phyloP scores from a whole-genome alignment of 2,113 vertebrate genomes.

The Agapornis roseicollis region DNA sequence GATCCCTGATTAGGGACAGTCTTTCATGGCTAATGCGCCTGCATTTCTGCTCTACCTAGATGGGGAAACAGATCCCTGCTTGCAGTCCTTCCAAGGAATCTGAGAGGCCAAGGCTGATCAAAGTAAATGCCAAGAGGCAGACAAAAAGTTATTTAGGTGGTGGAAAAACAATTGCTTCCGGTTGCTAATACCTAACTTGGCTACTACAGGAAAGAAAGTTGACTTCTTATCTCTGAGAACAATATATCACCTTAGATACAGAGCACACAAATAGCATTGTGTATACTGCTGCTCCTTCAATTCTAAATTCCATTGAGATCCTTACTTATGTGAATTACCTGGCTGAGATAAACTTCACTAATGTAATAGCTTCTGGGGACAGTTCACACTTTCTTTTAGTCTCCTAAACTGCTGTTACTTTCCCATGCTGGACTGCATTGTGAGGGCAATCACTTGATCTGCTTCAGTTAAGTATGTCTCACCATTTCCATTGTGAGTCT shows the following conservation, averaged over 20 bases:
- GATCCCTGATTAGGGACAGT: neutral
- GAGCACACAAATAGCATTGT: neutral
- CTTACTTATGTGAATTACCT: slow-evolving; percentile 30
- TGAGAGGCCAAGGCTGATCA: neutral
- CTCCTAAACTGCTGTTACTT: slow-evolving; percentile 11
- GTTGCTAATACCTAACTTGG: slow-evolving; percentile 46
- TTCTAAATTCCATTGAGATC: slow-evolving; percentile 35
- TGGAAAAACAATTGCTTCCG: slow-evolving; percentile 14
- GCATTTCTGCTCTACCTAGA: neutral
- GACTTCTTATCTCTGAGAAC: slow-evolving; percentile 33
- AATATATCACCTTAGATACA: slow-evolving; percentile 15
- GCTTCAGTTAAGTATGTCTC: slow-evolving; percentile 2
- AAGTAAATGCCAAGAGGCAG: neutral
- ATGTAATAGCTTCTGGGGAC: slow-evolving; percentile 43
- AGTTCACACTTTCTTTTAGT: slow-evolving; percentile 46
- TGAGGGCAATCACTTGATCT: slow-evolving; percentile 21
- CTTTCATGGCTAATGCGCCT: neutral
- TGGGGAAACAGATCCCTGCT: neutral
- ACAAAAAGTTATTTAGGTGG: neutral
- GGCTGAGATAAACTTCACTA: slow-evolving; percentile 54
- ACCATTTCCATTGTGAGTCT: slow-evolving; percentile 10
- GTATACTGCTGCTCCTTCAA: neutral
- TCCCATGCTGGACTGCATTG: neutral
- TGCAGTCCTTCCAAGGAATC: neutral
- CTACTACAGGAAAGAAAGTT: slow-evolving; percentile 1